Evolutionary conservation across 2,888 invertebrate species (phyloP).

Genomic region (Pelosia muscerda): DNA sequence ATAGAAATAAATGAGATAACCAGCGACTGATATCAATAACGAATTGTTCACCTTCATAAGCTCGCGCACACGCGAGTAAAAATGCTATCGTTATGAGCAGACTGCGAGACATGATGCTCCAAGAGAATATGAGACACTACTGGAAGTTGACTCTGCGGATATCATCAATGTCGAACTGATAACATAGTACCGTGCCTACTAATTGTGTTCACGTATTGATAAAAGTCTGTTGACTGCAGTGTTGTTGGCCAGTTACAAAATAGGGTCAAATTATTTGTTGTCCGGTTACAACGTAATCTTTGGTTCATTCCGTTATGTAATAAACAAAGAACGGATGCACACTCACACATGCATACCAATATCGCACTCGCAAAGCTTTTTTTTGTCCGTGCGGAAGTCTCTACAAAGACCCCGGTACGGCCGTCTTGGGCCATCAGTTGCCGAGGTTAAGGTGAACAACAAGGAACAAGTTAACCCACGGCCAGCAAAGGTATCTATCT

Average conservation of each 20-base stretch:
- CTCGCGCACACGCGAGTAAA: conserved; percentile 60
- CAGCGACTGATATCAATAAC: conserved; percentile 52
- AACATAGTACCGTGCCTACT: conserved; percentile 16
- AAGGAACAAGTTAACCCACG: no score
- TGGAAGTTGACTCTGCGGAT: conserved; percentile 14
- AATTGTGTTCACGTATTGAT: conserved; percentile 61
- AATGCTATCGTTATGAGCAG: conserved; percentile 22
- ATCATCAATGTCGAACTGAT: conserved; percentile 21
- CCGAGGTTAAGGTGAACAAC: no score
- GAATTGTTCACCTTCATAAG: conserved; percentile 66
- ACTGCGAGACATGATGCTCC: conserved; percentile 23
- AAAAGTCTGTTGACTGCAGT: conserved; percentile 71
- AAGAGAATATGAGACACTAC: conserved; percentile 11
- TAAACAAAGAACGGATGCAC: neutral
- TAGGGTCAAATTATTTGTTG: neutral
- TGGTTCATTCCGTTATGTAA: neutral
- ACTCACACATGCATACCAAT: no score
- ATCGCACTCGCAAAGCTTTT: no score
- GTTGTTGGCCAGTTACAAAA: conserved; percentile 13
- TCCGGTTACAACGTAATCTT: neutral
- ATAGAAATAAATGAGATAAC: conserved; percentile 49
- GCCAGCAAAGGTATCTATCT: no score
- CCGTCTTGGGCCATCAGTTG: no score
- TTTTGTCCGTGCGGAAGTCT: no score
- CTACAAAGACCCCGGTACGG: no score